Conservation (phyloP, 2,888 invertebrate genomes). For the Drosophila paranaensis region DNA sequence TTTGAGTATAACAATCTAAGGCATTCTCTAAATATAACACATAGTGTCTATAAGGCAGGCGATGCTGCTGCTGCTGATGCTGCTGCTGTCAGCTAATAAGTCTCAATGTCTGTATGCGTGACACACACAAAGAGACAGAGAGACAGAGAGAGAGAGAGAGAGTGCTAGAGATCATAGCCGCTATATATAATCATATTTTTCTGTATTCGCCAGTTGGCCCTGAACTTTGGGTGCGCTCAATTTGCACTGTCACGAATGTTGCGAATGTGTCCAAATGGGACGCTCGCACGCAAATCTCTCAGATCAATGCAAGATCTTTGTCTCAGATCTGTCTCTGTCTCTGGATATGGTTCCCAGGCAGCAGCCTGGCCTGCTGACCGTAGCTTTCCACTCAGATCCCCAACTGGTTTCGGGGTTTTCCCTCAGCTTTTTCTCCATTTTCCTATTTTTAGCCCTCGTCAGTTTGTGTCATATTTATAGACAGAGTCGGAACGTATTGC, state of each 20-base stretch:
- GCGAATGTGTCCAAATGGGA: slow-evolving; percentile 64
- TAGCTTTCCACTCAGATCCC: background rate
- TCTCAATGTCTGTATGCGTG: slow-evolving; percentile 23
- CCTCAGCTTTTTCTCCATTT: slow-evolving; percentile 1
- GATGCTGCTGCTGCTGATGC: slow-evolving; percentile 5
- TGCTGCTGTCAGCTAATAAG: slow-evolving; percentile 45
- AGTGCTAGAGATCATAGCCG: background rate
- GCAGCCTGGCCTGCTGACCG: background rate
- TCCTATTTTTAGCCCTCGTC: slow-evolving; percentile 1
- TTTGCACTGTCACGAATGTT: slow-evolving; percentile 68
- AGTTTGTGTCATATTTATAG: slow-evolving; percentile 21
- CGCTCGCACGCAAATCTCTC: slow-evolving; percentile 41
- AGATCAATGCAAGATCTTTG: slow-evolving; percentile 62
- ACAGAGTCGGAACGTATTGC: slow-evolving; percentile 12
- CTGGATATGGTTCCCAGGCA: background rate
- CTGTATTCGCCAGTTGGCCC: slow-evolving; percentile 51
- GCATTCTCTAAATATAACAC: slow-evolving; percentile 63
- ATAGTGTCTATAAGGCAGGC: slow-evolving; percentile 23
- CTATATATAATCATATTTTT: slow-evolving; percentile 24
- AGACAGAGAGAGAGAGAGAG: background rate
- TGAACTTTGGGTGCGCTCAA: slow-evolving; percentile 72
- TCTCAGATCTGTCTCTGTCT: background rate
- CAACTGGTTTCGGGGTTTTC: background rate
- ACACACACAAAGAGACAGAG: background rate
- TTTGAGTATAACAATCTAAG: slow-evolving; percentile 57